Evolutionary conservation across 2,888 invertebrate species (phyloP).

Genomic region (Dryocosmus kuriphilus): DNA sequence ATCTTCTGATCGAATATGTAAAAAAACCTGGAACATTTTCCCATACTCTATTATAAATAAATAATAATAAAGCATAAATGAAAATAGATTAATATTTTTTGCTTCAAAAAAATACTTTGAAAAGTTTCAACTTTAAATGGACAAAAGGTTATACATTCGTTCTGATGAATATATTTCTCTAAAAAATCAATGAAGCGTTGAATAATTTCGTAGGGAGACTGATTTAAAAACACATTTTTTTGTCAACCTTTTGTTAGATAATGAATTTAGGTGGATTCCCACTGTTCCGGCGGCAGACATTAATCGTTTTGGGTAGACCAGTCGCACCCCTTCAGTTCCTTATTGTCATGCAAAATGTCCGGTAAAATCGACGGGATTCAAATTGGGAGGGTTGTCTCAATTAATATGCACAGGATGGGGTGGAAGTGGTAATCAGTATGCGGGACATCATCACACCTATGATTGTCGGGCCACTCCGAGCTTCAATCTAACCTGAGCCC

Average conservation of each 20-base stretch:
- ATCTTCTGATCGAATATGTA: not conserved
- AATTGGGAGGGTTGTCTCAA: slow-evolving; percentile 53
- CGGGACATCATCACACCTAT: slow-evolving; percentile 67
- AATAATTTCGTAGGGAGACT: not conserved
- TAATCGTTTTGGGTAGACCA: slow-evolving; percentile 51
- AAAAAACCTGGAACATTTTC: not conserved
- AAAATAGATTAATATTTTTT: not conserved
- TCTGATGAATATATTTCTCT: not conserved
- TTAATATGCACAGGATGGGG: slow-evolving; percentile 71
- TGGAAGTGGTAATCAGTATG: slow-evolving; percentile 66
- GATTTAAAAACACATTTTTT: not conserved
- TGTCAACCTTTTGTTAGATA: not conserved
- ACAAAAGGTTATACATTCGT: not conserved
- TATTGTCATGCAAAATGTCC: slow-evolving; percentile 66
- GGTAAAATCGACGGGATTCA: slow-evolving; percentile 44
- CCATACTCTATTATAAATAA: not conserved
- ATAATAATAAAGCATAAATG: not conserved
- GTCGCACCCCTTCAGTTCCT: slow-evolving; percentile 47
- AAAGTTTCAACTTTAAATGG: not conserved
- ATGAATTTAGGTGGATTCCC: not conserved
- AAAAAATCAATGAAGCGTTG: not conserved
- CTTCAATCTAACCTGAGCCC: slow-evolving; percentile 60
- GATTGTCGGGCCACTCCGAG: slow-evolving; percentile 68
- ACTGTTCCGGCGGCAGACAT: slow-evolving; percentile 40
- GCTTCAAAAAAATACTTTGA: not conserved